phyloP scores from a whole-genome alignment of 2,888 invertebrate genomes.

The Prenolepis imparis region DNA sequence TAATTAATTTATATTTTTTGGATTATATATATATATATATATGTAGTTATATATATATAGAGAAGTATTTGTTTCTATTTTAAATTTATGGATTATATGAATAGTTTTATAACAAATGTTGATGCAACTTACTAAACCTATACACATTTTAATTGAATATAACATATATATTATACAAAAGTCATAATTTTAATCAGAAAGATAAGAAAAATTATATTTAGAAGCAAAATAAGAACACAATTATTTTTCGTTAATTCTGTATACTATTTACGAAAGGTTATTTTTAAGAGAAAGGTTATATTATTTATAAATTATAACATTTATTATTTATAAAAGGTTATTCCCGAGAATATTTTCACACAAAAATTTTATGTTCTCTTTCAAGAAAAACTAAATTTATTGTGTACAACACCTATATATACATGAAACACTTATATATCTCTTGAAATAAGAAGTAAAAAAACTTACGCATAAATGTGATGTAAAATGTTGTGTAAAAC shows the following conservation, averaged over 20 bases:
- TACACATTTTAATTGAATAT: not conserved
- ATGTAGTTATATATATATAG: not conserved
- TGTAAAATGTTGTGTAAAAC: conserved; percentile 15
- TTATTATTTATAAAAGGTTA: conserved; percentile 39
- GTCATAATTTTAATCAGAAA: conserved; percentile 23
- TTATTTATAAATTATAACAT: conserved; percentile 33
- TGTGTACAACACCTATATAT: not conserved
- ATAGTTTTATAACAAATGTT: conserved; percentile 2
- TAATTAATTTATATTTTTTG: conserved; percentile 26
- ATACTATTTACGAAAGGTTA: conserved; percentile 40
- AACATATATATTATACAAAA: conserved; percentile 41
- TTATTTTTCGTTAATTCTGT: conserved; percentile 25
- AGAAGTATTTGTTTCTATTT: conserved; percentile 10
- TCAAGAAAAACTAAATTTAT: conserved; percentile 20
- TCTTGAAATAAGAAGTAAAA: conserved; percentile 1
- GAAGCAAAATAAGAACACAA: not conserved
- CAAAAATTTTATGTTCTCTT: conserved; percentile 20
- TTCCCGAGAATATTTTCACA: conserved; percentile 40
- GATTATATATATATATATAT: conserved; percentile 3
- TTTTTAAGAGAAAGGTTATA: conserved; percentile 8
- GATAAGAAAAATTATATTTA: conserved; percentile 7
- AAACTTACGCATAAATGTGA: conserved; percentile 6
- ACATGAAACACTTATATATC: not conserved
- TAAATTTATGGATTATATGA: conserved; percentile 4
- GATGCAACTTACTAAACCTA: not conserved